Evolutionary conservation across 2,113 vertebrate species (phyloP).

Genomic region (Canis aureus): DNA sequence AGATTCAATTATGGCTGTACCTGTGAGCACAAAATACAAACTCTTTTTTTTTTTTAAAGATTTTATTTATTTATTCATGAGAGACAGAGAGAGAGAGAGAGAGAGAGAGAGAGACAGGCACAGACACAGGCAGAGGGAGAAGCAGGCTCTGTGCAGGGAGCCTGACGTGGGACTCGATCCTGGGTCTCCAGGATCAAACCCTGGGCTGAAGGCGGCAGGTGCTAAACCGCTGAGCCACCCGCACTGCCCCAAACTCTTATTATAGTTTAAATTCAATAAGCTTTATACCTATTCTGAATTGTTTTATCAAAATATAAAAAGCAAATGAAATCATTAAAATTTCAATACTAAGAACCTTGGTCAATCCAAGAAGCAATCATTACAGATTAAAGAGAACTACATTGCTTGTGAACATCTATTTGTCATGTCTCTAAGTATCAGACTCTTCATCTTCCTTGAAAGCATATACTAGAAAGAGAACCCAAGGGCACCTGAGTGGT

Average conservation of each 20-base stretch:
- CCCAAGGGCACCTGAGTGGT: no score
- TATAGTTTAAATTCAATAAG: neutral
- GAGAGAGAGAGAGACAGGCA: no score
- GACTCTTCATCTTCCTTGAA: neutral
- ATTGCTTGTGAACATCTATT: neutral
- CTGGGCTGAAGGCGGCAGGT: no score
- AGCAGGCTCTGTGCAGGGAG: no score
- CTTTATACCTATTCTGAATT: conserved; percentile 14
- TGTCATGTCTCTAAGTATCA: neutral
- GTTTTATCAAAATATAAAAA: neutral
- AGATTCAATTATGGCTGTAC: neutral
- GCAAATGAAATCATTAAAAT: neutral
- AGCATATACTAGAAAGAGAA: neutral
- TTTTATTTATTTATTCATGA: no score
- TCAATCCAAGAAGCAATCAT: neutral
- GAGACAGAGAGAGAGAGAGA: no score
- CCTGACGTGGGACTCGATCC: no score
- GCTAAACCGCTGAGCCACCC: no score
- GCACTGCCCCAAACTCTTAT: neutral
- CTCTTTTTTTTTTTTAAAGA: neutral
- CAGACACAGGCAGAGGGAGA: no score
- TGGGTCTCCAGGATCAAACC: no score
- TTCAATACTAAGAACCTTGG: neutral
- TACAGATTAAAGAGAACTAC: neutral
- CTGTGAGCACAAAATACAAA: neutral